Conservation (phyloP, 2,888 invertebrate species). For the Rotaria socialis region DNA sequence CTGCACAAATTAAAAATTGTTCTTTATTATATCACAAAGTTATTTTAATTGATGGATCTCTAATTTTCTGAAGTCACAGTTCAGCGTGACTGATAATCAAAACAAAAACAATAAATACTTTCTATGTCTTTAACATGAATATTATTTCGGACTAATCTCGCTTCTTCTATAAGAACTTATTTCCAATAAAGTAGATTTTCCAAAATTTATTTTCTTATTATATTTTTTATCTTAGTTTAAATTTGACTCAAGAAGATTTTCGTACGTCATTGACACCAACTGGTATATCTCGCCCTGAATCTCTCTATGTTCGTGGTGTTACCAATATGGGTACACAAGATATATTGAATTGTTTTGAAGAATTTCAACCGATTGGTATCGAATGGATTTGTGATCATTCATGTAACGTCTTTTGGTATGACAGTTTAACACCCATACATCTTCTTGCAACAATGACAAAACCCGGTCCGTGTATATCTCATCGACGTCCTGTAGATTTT, state of each 20-base stretch:
- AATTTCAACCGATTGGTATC: constrained; percentile 71
- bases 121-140: too few relatives aligned
- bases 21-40: too few relatives aligned
- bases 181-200: too few relatives aligned
- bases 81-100: too few relatives aligned
- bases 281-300: constrained; percentile 61
- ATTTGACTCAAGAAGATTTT: background rate
- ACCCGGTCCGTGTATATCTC: constrained; percentile 6
- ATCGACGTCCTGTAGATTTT: background rate
- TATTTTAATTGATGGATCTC: too few relatives aligned
- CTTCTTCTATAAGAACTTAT: too few relatives aligned
- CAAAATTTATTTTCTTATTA: background rate
- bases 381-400: constrained; percentile 77
- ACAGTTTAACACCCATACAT: background rate
- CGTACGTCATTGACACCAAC: background rate
- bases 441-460: background rate
- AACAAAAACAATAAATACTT: too few relatives aligned
- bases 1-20: too few relatives aligned
- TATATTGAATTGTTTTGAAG: constrained; percentile 73
- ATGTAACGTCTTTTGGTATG: constrained; percentile 62
- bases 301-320: constrained; percentile 72
- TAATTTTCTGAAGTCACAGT: too few relatives aligned
- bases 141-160: too few relatives aligned
- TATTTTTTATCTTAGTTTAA: background rate
- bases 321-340: constrained; percentile 73